phyloP scores from a whole-genome alignment of 2,888 invertebrate species.

The Drosophila maculinotata region DNA sequence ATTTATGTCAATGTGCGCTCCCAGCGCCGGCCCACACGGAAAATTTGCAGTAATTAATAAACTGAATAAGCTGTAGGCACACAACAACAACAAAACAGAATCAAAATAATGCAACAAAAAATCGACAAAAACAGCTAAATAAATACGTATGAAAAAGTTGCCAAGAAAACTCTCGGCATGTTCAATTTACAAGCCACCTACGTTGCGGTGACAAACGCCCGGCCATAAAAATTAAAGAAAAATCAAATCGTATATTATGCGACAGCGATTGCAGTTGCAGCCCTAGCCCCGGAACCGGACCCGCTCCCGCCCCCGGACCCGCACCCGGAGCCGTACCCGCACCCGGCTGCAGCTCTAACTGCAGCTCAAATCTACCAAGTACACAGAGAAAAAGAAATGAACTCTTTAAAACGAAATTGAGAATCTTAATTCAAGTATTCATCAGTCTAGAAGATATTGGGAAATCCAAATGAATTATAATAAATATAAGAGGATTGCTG shows the following conservation, averaged over 20 bases:
- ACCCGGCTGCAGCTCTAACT: too few relatives aligned
- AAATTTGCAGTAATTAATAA: constrained; percentile 78
- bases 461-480: too few relatives aligned
- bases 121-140: constrained; percentile 1
- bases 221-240: constrained; percentile 78
- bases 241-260: constrained; percentile 78
- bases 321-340: too few relatives aligned
- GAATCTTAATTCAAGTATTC: too few relatives aligned
- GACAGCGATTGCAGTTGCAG: constrained; percentile 13
- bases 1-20: constrained; percentile 80
- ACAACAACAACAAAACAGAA: not conserved
- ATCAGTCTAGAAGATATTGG: too few relatives aligned
- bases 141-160: not conserved
- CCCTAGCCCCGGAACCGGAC: not conserved
- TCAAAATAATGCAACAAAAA: not conserved
- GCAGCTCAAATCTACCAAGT: constrained; percentile 6
- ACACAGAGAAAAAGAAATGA: too few relatives aligned
- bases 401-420: too few relatives aligned
- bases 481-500: too few relatives aligned
- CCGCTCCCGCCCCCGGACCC: too few relatives aligned
- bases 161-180: constrained; percentile 60
- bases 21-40: constrained; percentile 76
- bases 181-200: constrained; percentile 77
- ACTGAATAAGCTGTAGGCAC: constrained; percentile 50
- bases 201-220: constrained; percentile 72